These are phyloP conservation scores for Eremophila alpestris DNA, from an alignment of 2,797 vertebrate species.

Conservation along the genomic window DNA sequence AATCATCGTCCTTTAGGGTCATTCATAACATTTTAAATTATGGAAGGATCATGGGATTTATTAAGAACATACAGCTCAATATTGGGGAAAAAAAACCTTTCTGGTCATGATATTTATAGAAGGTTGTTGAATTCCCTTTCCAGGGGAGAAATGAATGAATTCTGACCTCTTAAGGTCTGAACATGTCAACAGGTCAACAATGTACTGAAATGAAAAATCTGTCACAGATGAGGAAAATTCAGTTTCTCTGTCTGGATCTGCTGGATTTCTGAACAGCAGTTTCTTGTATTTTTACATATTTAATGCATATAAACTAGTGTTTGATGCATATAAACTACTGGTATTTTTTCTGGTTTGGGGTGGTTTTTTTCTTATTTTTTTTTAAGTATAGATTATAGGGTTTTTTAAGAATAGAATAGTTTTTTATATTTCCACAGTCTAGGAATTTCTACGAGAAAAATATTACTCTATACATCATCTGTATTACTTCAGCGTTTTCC, in stretches of 20 bases:
- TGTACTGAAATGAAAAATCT: not conserved
- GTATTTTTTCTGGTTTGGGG: not conserved
- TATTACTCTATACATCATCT: not conserved
- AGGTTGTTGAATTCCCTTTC: not conserved
- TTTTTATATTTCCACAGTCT: not conserved
- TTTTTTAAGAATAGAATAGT: not conserved
- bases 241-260: not conserved
- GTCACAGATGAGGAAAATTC: not conserved
- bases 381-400: not conserved
- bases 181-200: not conserved
- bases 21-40: not conserved
- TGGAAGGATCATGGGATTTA: not conserved
- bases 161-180: not conserved
- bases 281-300: not conserved
- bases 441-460: not conserved
- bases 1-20: not conserved
- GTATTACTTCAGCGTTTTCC: not conserved
- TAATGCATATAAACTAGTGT: not conserved
- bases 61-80: not conserved
- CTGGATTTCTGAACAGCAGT: not conserved
- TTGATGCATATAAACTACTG: not conserved
- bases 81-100: not conserved
- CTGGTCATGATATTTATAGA: not conserved
- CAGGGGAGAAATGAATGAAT: not conserved
- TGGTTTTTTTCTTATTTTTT: accelerated